Base-by-base conservation (phyloP, 2,888 invertebrate genomes). In the Amiota minor region DNA sequence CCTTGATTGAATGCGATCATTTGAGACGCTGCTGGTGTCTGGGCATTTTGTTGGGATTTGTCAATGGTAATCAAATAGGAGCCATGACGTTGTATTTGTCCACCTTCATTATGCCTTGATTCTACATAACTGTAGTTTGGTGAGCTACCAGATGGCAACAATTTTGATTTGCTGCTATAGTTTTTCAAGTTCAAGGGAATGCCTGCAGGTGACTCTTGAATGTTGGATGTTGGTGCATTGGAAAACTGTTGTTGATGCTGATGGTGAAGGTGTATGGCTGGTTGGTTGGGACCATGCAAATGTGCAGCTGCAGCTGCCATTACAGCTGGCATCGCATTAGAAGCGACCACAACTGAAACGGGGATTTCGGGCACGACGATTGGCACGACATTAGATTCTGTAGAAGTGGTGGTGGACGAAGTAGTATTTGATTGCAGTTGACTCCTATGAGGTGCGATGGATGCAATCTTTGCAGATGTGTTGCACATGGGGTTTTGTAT, bases 321-420 rank as follows among this genome's bases (percentile, higher is more conserved):
- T 11, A 82, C 78, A 0, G 81, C 80, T 18, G 82, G 80, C 20
- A 82, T 78, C 0, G 82, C 81, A 55, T 78, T 80, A 10, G 82
- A 79, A 3, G 86, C 85, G 20, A 86, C 82, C 35, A 87, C 86
- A 55, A 88, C 85, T 0, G 86, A 87, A 11, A 82, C 86, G 14
- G 86, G 88, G 50, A 88, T 88, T 23, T 88, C 87, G 8, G 88
- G 88, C 56, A 88, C 73, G 46, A 82, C 77, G 70, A 87, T 86
- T 14, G 88, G 87, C 16, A 88, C 87, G 9, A 84, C 82, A 11
- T 79, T 69, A 11, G 72, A 16, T 12, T 50, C 45, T 16, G 50
- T 11, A n/a, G 69, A 8, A 10, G 49, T 18, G 16, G 12, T 71
- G 71, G 12, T 56, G 47, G 59, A 72, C 46, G 72, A 18, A 10